Base-by-base conservation (phyloP, 2,113 vertebrate species). In the Perognathus longimembris region DNA sequence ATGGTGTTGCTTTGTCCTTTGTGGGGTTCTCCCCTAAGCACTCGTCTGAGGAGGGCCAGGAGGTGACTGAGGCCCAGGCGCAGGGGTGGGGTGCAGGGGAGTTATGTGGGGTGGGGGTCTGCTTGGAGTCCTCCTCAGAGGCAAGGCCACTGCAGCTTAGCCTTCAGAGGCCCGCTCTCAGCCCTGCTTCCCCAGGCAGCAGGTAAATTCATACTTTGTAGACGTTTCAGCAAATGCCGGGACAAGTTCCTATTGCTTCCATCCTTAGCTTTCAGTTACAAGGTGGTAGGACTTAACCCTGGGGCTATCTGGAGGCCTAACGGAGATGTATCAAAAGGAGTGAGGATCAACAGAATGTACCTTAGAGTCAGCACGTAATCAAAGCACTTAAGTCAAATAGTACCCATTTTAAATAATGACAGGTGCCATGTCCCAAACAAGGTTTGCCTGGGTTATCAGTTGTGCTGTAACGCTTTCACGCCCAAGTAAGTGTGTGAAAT, bases 221-320 rank as follows among this genome's bases (percentile, higher is more conserved):
- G 78, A 71, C 82, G 38, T 88, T 89, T 78, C 64, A 70, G 30
- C 59, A 57, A 73, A 63, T n/a, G 32, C 32, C 79, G 40, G 76
- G 69, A 69, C 24, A 74, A 74, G 10, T 66, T 28, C 86, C 64
- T 85, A 66, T 54, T 82, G 45, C 12, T 76, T 75, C 74, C 74
- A 30, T 26, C n/a, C 18, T 86, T 85, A 83, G 69, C 3, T 85
- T 90, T 89, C 42, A 80, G 57, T 82, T 12, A 67, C 50, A 71
- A 42, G n/a, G 1, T 79, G 30, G 42, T 34, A 92, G 82, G 38
- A 94, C 24, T 83, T 89, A 85, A 59, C 66, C 85, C 71, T 94
- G 74, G 93, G 40, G 38, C 61, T 61, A 88, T 79, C 73, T 77
- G 42, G 92, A 88, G 7, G 26, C 45, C 63, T 82, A 70, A 64